phyloP scores from a whole-genome alignment of 2,888 invertebrate genomes.

The Phanerotoma sp. region DNA sequence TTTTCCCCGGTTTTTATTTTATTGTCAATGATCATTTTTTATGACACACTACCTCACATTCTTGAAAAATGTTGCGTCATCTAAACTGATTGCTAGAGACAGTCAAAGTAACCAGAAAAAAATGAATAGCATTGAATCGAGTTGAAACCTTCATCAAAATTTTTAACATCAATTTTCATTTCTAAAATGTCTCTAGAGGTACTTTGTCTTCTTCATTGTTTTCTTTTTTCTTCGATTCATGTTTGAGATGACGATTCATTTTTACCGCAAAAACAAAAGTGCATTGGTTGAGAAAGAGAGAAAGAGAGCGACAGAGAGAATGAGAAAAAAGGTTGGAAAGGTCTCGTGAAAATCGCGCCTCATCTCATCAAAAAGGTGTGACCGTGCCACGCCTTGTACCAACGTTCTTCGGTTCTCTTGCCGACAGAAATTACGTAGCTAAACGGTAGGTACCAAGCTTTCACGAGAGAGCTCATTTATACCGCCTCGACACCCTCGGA shows the following conservation, averaged over 20 bases:
- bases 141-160: neutral
- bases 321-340: conserved; percentile 26
- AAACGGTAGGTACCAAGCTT: conserved; percentile 33
- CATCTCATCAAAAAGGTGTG: conserved; percentile 47
- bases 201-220: neutral
- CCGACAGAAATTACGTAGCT: conserved; percentile 48
- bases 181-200: neutral
- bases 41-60: conserved; percentile 26
- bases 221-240: conserved; percentile 1
- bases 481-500: conserved; percentile 23
- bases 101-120: neutral
- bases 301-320: too few species aligned
- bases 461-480: conserved; percentile 30
- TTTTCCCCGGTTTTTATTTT: too few species aligned
- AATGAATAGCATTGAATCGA: neutral
- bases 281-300: conserved; percentile 18
- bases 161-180: neutral
- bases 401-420: conserved; percentile 35
- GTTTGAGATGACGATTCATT: conserved; percentile 27
- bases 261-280: conserved; percentile 29
- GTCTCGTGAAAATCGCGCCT: conserved; percentile 37
- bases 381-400: conserved; percentile 50
- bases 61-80: conserved; percentile 52
- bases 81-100: conserved; percentile 50
- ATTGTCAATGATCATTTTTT: neutral